Conservation (phyloP, 2,888 invertebrate species). For the Lepidocyrtinus sp. region DNA sequence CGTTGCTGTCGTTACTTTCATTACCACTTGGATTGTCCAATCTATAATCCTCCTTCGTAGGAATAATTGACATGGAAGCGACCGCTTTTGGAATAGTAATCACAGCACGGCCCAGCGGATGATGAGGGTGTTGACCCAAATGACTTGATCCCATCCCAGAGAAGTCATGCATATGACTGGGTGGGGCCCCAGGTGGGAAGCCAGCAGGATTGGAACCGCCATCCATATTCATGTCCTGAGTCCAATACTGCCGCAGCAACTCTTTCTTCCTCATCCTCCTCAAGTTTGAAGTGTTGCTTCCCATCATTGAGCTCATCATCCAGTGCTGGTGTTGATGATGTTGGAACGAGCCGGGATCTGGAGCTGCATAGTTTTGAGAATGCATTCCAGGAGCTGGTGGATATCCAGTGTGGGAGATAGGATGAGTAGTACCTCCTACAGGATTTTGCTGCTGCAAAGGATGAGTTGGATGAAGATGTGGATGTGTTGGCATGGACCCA, state of each 20-base stretch:
- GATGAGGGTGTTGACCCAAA: constrained; percentile 44
- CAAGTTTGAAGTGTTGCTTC: constrained; percentile 78
- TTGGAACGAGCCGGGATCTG: constrained; percentile 17
- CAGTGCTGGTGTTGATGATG: constrained; percentile 45
- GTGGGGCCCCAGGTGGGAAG: constrained; percentile 73
- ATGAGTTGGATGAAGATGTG: constrained; percentile 14
- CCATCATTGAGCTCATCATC: constrained; percentile 53
- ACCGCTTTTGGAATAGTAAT: constrained; percentile 91
- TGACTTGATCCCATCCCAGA: constrained; percentile 74
- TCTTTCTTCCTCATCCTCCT: constrained; percentile 93
- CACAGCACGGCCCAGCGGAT: constrained; percentile 79
- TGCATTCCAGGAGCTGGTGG: background rate
- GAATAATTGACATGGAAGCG: constrained; percentile 89
- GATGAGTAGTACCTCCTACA: constrained; percentile 71
- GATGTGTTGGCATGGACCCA: background rate
- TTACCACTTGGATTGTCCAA: constrained; percentile 54
- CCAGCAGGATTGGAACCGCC: constrained; percentile 78
- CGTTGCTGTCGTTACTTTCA: constrained; percentile 31
- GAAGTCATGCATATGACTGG: constrained; percentile 70
- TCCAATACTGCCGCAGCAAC: constrained; percentile 86
- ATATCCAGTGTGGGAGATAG: constrained; percentile 71
- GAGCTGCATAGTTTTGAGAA: constrained; percentile 18
- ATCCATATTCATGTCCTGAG: constrained; percentile 89
- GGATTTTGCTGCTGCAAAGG: constrained; percentile 14
- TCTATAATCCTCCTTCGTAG: constrained; percentile 85